Evolutionary conservation across 2,113 vertebrate species (phyloP).

Genomic region (Emydocephalus ijimae): DNA sequence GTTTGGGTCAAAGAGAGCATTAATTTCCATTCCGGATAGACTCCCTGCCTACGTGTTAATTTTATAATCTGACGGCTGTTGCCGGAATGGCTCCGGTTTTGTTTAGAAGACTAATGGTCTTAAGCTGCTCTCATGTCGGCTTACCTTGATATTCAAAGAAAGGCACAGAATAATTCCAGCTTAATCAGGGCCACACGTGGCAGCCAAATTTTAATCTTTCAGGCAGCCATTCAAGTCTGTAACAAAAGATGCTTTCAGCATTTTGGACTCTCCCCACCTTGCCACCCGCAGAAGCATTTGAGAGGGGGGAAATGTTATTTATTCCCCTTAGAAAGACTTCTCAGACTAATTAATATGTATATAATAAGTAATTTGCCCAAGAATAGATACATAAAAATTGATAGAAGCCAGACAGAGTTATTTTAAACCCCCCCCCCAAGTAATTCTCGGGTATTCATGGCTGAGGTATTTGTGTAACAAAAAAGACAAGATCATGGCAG

Average conservation of each 20-base stretch:
- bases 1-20: slow-evolving; percentile 54
- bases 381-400: background rate
- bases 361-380: background rate
- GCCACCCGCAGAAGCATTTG: background rate
- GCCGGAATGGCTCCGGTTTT: slow-evolving; percentile 27
- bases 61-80: slow-evolving; percentile 48
- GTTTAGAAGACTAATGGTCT: slow-evolving; percentile 38
- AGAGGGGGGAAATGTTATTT: background rate
- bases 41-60: slow-evolving; percentile 54
- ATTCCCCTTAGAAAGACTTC: background rate
- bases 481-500: background rate
- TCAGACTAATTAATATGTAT: background rate
- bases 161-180: background rate
- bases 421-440: background rate
- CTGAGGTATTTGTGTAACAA: background rate
- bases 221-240: background rate
- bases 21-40: slow-evolving; percentile 62
- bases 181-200: background rate
- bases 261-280: too few relatives aligned
- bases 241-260: background rate
- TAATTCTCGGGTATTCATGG: background rate
- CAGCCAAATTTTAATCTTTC: background rate
- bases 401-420: background rate
- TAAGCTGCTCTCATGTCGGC: background rate
- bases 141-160: slow-evolving; percentile 18